Evolutionary conservation across 2,113 vertebrate species (phyloP), one percentile per base, ranked within the genome.

Genomic region (Psammodynastes pulverulentus): DNA sequence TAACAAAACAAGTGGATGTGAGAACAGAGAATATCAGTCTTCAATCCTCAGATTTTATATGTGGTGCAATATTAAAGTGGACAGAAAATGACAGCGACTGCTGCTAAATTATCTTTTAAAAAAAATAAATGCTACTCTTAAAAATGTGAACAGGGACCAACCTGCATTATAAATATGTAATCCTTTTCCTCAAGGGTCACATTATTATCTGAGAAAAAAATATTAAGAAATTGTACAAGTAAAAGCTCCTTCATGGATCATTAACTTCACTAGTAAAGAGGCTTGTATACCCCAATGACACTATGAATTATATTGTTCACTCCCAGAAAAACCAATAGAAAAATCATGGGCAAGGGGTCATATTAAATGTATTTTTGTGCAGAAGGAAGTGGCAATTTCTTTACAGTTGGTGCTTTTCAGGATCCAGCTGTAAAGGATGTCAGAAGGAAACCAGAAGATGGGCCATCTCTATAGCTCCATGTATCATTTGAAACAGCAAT

Each of bases 1-100:
- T 95, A 95, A 96, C 95, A 93, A 93, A 67, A 48, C 93, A 91
- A 53, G 49, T 92, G 93, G 93, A 94, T 95, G 58, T 58, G 92
- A 94, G 93, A 96, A 93, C 93, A 95, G 95, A 93, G 88, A 67
- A 34, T 67, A 67, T n/a, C 94, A 92, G 90, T 93, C 54, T 24
- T 26, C 62, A 92, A 94, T 56, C 86, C 92, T 86, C 7, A 91
- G 85, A 9, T 95, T 95, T 95, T 95, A 94, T 92, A 86, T 86
- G 93, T 92, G 52, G 9, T 86, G 92, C 95, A 96, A 94, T 94
- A 93, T 86, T 95, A 94, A 95, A 93, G 67, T 79, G 87, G 92
- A 93, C 92, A 95, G 92, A 1, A n/a, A 0, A 1, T 92, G 92
- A 12, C 19, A 9, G 29, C 87, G 86, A 9, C 45, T 84, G 53